Percentiles rank a stretch among this genome's conserved stretches.
Conservation (phyloP, 2,113 vertebrate species). For the Cathartes aura region DNA sequence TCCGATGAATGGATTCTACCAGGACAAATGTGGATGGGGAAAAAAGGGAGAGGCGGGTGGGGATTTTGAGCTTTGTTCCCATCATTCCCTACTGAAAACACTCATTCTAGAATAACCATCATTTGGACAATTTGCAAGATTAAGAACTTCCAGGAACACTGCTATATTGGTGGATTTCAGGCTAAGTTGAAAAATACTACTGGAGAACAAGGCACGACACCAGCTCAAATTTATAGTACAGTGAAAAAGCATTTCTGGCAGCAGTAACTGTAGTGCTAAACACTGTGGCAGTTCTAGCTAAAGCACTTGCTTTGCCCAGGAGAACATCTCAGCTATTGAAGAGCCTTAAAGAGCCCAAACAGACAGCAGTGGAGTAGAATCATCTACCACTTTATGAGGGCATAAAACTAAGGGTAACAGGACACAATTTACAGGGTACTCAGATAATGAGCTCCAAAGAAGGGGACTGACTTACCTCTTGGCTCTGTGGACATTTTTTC, state of each 20-base stretch:
- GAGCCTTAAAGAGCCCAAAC: background rate
- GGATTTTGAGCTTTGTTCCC: background rate
- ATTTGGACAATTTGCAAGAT: background rate
- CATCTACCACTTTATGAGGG: background rate
- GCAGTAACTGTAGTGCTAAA: background rate
- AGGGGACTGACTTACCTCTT: background rate
- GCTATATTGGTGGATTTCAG: background rate
- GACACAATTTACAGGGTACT: background rate
- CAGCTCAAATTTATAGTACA: background rate
- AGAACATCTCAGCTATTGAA: background rate
- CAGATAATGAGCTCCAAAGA: background rate
- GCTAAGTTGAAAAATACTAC: background rate
- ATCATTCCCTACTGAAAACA: background rate
- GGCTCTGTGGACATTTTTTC: background rate
- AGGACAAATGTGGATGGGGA: background rate
- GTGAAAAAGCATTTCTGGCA: conserved; percentile 10
- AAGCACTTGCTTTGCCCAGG: background rate
- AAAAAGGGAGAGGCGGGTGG: fast-evolving
- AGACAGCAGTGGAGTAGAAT: background rate
- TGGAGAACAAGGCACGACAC: background rate
- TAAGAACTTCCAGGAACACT: background rate
- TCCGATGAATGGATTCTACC: background rate
- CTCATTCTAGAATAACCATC: background rate
- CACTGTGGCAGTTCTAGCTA: background rate
- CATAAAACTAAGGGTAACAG: background rate